phyloP scores from a whole-genome alignment of 2,888 invertebrate species.

The Xestia xanthographa region DNA sequence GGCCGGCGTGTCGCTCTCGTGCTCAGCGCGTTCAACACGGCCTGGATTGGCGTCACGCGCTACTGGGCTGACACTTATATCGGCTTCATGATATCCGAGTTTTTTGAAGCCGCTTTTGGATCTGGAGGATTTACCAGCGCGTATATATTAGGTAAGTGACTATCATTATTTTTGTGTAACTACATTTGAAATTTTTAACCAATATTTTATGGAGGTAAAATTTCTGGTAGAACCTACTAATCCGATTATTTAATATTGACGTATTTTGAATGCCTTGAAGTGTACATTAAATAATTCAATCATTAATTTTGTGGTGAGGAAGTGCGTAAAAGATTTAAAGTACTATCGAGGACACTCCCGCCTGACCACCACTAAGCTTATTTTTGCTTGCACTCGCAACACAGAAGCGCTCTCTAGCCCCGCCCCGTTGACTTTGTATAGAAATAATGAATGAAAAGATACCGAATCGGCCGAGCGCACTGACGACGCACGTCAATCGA shows the following conservation, averaged over 20 bases:
- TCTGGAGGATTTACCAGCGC: constrained; percentile 93
- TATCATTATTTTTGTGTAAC: not conserved
- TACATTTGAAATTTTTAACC: not conserved
- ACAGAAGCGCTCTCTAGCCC: no score
- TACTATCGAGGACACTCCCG: no score
- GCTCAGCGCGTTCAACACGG: constrained; percentile 90
- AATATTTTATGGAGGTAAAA: no score
- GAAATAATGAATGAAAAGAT: no score
- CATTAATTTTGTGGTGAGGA: not conserved
- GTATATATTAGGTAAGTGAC: constrained; percentile 91
- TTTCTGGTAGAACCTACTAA: no score
- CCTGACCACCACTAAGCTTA: no score
- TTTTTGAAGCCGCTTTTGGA: constrained; percentile 92
- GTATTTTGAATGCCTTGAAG: not conserved
- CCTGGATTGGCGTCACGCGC: constrained; percentile 91
- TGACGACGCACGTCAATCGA: no score
- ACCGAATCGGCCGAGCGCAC: no score
- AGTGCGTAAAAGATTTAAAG: not conserved
- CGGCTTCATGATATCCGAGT: constrained; percentile 92
- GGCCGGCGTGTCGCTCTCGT: constrained; percentile 91
- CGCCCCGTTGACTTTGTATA: no score
- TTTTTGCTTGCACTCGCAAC: no score
- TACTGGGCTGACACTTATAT: constrained; percentile 91
- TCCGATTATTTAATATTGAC: no score
- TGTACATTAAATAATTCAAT: not conserved